A percentile compares a stretch with the other conserved stretches of the same genome.
Evolutionary conservation across 2,797 vertebrate species (phyloP).

Genomic region (Eidolon dupreanum): DNA sequence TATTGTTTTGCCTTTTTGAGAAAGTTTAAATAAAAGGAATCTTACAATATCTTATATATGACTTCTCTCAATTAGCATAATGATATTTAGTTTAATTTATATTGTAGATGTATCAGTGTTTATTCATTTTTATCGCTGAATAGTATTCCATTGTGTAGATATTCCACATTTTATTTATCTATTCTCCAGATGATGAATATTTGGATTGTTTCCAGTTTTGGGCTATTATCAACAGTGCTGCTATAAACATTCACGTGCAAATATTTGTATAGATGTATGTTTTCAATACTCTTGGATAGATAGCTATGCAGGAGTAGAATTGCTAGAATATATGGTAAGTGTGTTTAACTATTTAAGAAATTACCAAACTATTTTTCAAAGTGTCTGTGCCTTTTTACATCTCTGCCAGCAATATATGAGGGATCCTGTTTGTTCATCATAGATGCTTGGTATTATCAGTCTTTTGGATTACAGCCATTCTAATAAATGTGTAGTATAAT

Average conservation of each 20-base stretch:
- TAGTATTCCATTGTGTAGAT: not conserved
- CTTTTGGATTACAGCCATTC: constrained; percentile 52
- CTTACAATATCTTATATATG: not conserved
- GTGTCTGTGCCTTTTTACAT: not conserved
- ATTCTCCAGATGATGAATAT: not conserved
- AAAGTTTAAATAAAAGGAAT: not conserved
- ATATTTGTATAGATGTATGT: not conserved
- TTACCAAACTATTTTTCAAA: constrained; percentile 37
- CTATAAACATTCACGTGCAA: not conserved
- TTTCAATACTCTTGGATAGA: not conserved
- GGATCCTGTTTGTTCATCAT: constrained; percentile 14
- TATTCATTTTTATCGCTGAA: not conserved
- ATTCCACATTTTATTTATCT: not conserved
- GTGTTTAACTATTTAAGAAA: constrained; percentile 40
- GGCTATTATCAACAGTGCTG: not conserved
- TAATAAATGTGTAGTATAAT: constrained; percentile 27
- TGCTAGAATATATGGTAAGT: not conserved
- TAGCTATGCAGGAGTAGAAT: not conserved
- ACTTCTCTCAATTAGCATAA: not conserved
- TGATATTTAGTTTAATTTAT: not conserved
- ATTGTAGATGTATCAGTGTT: not conserved
- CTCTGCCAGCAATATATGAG: not conserved
- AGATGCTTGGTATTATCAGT: constrained; percentile 30
- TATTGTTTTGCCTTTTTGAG: not conserved
- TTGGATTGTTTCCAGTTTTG: not conserved